These are phyloP conservation scores for Chamaetylas fuelleborni DNA, from an alignment of 2,113 vertebrate species.

Conservation along the genomic window DNA sequence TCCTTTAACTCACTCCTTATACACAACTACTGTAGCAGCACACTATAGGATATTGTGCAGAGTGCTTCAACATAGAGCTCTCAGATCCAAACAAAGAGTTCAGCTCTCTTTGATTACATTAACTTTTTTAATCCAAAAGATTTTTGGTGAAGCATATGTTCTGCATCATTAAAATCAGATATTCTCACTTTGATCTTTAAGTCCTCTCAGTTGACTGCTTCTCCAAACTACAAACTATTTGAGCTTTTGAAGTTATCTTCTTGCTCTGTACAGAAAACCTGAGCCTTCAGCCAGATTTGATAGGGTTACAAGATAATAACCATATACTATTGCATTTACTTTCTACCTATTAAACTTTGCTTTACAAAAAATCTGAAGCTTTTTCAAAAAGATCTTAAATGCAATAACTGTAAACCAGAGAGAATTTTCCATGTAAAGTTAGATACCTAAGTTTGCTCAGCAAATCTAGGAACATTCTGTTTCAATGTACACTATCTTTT, in stretches of 20 bases:
- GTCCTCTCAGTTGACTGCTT: slow-evolving; percentile 71
- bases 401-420: background rate
- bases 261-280: slow-evolving; percentile 51
- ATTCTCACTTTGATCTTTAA: slow-evolving; percentile 71
- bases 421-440: background rate
- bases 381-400: background rate
- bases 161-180: slow-evolving; percentile 77
- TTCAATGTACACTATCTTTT: background rate
- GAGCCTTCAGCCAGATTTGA: slow-evolving; percentile 65
- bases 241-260: slow-evolving; percentile 72
- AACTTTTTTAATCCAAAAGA: slow-evolving; percentile 68
- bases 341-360: background rate
- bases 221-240: slow-evolving; percentile 61
- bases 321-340: slow-evolving; percentile 28
- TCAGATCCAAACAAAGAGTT: slow-evolving; percentile 60
- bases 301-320: slow-evolving; percentile 65
- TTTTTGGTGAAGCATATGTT: slow-evolving; percentile 73
- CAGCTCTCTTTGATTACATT: slow-evolving; percentile 67
- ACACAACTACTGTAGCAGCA: background rate
- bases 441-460: background rate
- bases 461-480: background rate
- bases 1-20: background rate
- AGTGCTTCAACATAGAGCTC: slow-evolving; percentile 37
- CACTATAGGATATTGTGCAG: background rate
- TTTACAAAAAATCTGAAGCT: background rate